Evolutionary conservation across 2,797 vertebrate genomes (phyloP).

Genomic region (Naso thynnoides): DNA sequence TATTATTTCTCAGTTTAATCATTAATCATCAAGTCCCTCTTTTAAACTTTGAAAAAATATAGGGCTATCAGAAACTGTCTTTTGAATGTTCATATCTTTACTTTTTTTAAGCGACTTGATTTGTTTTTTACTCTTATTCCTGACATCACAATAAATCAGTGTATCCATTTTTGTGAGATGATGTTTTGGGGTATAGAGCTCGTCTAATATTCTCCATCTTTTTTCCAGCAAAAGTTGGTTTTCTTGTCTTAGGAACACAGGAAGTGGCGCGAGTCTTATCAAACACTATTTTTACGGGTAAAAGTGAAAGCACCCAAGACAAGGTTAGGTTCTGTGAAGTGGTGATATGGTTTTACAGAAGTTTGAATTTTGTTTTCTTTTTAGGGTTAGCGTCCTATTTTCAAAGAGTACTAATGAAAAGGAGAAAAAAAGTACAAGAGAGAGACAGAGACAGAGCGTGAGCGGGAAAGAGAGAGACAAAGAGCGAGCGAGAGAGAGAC

Average conservation of each 20-base stretch:
- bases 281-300: too few relatives aligned
- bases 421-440: too few relatives aligned
- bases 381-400: not conserved
- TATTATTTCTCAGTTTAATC: not conserved
- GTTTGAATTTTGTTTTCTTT: not conserved
- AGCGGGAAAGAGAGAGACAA: not conserved
- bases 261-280: not conserved
- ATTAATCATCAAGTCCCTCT: not conserved
- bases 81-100: not conserved
- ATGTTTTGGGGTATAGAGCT: too few relatives aligned
- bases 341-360: not conserved
- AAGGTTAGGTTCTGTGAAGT: not conserved
- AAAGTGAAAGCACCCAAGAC: too few relatives aligned
- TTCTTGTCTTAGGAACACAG: not conserved
- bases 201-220: not conserved
- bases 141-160: too few relatives aligned
- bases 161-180: too few relatives aligned
- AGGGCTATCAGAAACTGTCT: not conserved
- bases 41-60: not conserved
- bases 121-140: too few relatives aligned
- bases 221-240: not conserved
- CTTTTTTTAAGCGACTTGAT: not conserved
- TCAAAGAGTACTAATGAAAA: not conserved
- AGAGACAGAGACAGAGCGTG: not conserved
- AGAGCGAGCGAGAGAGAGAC: constrained; percentile 5